Evolutionary conservation across 2,113 vertebrate genomes (phyloP).

Genomic region (Chionodraco myersi): DNA sequence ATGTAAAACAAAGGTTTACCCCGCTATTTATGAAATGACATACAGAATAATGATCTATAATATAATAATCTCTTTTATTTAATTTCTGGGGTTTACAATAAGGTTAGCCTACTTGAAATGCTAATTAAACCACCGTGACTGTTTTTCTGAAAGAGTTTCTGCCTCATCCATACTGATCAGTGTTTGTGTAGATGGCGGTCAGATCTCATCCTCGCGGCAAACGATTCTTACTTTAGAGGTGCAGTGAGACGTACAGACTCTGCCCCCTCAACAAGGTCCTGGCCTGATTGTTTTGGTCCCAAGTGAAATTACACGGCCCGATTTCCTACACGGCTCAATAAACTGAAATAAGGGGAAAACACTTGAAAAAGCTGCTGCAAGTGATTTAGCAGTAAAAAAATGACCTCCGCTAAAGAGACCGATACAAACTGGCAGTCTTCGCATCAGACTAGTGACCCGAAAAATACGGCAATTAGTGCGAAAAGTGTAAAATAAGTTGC

Average conservation of each 20-base stretch:
- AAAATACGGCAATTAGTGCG: slow-evolving; percentile 28
- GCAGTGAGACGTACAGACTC: slow-evolving; percentile 12
- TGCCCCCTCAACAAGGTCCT: slow-evolving; percentile 30
- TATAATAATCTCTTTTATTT: neutral
- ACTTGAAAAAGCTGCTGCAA: slow-evolving; percentile 26
- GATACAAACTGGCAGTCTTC: slow-evolving; percentile 2
- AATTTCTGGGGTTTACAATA: slow-evolving; percentile 9
- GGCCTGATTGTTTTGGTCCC: slow-evolving; percentile 55
- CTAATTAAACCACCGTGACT: slow-evolving; percentile 8
- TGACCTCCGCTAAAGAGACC: slow-evolving; percentile 7
- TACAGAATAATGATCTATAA: slow-evolving; percentile 30
- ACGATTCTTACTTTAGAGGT: slow-evolving; percentile 4
- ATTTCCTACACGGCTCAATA: slow-evolving; percentile 55
- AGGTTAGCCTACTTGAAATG: neutral
- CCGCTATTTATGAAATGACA: slow-evolving; percentile 29
- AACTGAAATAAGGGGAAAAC: slow-evolving; percentile 50
- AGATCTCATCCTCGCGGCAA: slow-evolving; percentile 17
- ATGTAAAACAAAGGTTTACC: slow-evolving; percentile 49
- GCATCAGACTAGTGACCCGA: slow-evolving; percentile 21
- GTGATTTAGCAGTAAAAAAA: slow-evolving; percentile 55
- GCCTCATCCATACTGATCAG: neutral
- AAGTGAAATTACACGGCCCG: slow-evolving; percentile 51
- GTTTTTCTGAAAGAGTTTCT: slow-evolving; percentile 3
- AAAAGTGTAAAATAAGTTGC: slow-evolving; percentile 32
- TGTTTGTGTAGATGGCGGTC: neutral